phyloP scores from a whole-genome alignment of 2,113 vertebrate genomes.

The Oryzias javanicus region DNA sequence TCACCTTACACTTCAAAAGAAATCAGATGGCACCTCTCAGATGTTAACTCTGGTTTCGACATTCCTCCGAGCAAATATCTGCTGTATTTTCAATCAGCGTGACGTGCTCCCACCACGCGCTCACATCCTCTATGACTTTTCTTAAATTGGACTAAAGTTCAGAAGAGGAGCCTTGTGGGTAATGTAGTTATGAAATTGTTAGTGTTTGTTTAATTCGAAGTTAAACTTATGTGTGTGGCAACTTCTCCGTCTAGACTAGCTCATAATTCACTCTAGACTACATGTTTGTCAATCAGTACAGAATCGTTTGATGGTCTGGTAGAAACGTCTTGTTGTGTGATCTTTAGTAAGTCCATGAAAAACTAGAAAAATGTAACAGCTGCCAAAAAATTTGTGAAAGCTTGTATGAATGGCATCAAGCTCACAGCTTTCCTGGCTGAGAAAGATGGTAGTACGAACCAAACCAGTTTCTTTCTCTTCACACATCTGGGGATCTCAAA shows the following conservation, averaged over 20 bases:
- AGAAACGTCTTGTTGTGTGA: slow-evolving; percentile 31
- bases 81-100: slow-evolving; percentile 28
- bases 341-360: slow-evolving; percentile 27
- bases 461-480: slow-evolving; percentile 26
- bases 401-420: slow-evolving; percentile 17
- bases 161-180: slow-evolving; percentile 21
- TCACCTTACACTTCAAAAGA: slow-evolving; percentile 43
- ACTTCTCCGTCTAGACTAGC: slow-evolving; percentile 51
- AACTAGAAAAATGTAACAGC: slow-evolving; percentile 38
- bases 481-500: slow-evolving; percentile 24
- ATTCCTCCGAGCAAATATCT: slow-evolving; percentile 41
- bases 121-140: not conserved
- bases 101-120: slow-evolving; percentile 11
- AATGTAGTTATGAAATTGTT: slow-evolving; percentile 34
- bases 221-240: slow-evolving; percentile 52
- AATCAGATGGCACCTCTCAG: slow-evolving; percentile 43
- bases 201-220: not conserved
- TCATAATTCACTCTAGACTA: slow-evolving; percentile 47
- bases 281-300: slow-evolving; percentile 47
- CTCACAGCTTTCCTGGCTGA: not conserved
- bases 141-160: slow-evolving; percentile 20
- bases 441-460: slow-evolving; percentile 8
- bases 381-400: slow-evolving; percentile 39
- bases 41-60: slow-evolving; percentile 43
- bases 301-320: slow-evolving; percentile 46